These are phyloP conservation scores for Drosophila nr. medialis DNA, from an alignment of 2,888 invertebrate species.

Conservation along the genomic window DNA sequence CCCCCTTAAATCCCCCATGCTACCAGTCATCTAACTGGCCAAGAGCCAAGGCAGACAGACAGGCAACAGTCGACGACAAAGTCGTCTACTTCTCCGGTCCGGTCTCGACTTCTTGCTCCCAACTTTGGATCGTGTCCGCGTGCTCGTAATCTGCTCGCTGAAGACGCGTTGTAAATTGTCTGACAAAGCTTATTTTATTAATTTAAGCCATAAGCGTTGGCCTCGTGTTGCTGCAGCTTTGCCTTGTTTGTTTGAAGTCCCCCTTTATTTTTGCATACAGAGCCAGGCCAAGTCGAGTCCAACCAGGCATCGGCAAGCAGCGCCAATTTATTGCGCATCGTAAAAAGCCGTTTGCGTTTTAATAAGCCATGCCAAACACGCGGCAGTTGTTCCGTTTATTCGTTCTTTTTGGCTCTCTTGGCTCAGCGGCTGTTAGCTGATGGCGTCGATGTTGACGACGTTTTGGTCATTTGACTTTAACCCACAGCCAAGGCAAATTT, in stretches of 20 bases:
- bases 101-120: conserved; percentile 5
- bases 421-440: conserved; percentile 53
- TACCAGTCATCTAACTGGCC: conserved; percentile 40
- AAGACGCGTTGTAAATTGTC: conserved; percentile 83
- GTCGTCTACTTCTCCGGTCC: background rate
- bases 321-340: conserved; percentile 76
- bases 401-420: conserved; percentile 21
- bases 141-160: conserved; percentile 82
- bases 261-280: conserved; percentile 55
- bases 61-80: conserved; percentile 53
- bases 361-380: conserved; percentile 80
- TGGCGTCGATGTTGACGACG: conserved; percentile 66
- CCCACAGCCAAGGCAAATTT: conserved; percentile 14
- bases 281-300: conserved; percentile 15
- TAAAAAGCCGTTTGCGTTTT: conserved; percentile 80
- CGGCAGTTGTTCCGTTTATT: conserved; percentile 61
- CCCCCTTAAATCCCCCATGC: background rate
- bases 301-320: conserved; percentile 40
- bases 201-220: conserved; percentile 80
- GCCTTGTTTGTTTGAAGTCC: conserved; percentile 56
- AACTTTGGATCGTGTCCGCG: conserved; percentile 60
- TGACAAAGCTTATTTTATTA: conserved; percentile 83
- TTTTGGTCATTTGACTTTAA: conserved; percentile 46
- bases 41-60: conserved; percentile 63
- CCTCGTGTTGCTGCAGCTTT: conserved; percentile 47